Conservation (phyloP, 1,140 invertebrate genomes). For the Druon quercuslanigerum region DNA sequence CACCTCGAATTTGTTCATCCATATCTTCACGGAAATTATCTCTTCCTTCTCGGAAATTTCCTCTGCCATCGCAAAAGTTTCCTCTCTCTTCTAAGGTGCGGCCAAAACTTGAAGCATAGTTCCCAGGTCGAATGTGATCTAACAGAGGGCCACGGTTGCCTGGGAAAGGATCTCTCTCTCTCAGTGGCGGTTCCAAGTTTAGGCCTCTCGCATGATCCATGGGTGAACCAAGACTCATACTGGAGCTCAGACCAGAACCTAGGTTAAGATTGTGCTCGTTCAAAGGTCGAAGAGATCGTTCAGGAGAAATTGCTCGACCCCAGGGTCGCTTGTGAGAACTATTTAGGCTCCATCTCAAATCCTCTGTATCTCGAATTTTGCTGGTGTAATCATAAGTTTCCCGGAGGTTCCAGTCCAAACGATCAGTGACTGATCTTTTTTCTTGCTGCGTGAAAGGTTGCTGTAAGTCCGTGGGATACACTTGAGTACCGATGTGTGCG, state of each 20-base stretch:
- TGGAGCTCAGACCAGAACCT: conserved; percentile 22
- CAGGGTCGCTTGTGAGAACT: conserved; percentile 62
- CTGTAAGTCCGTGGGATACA: conserved; percentile 57
- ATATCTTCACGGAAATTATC: conserved; percentile 58
- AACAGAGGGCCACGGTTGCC: conserved; percentile 40
- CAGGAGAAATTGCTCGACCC: conserved; percentile 43
- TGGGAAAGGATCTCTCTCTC: conserved; percentile 49
- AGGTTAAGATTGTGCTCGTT: conserved; percentile 48
- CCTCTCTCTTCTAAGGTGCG: conserved; percentile 44
- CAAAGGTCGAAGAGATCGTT: conserved; percentile 39
- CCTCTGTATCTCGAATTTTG: conserved; percentile 60
- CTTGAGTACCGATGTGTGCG: conserved; percentile 59
- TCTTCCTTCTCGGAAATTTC: conserved; percentile 53
- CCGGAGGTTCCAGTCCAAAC: conserved; percentile 67
- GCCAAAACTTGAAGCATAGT: conserved; percentile 52
- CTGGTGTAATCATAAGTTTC: conserved; percentile 60
- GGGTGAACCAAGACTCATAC: conserved; percentile 39
- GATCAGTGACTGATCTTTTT: conserved; percentile 66
- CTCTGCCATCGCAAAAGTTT: neutral
- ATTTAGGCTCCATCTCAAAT: conserved; percentile 66
- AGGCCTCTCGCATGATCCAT: conserved; percentile 40
- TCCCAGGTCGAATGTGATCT: conserved; percentile 49
- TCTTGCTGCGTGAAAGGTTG: conserved; percentile 50
- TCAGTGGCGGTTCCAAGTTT: conserved; percentile 46
- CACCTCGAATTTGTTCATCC: conserved; percentile 59